Evolutionary conservation across 2,888 invertebrate genomes (phyloP).

Genomic region (Dioctria linearis): DNA sequence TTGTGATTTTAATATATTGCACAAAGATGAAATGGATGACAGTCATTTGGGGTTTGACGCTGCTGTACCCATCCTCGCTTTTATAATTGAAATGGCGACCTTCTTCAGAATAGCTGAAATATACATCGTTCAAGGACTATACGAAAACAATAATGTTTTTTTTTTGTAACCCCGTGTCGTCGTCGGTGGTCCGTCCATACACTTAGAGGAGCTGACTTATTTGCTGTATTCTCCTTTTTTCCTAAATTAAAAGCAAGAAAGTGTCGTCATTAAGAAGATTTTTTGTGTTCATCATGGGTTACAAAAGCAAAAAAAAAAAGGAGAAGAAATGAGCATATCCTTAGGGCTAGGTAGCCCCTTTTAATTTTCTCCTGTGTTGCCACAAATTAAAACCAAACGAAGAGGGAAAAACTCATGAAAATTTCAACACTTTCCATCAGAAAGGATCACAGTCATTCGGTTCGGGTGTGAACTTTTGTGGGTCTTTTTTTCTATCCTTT

Average conservation of each 20-base stretch:
- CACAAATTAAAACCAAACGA: slow-evolving; percentile 15
- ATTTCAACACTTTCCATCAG: slow-evolving; percentile 23
- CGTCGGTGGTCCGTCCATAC: too few relatives aligned
- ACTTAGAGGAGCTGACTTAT: slow-evolving; percentile 3
- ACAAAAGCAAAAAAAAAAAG: not conserved
- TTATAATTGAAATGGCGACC: slow-evolving; percentile 32
- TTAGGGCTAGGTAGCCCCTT: not conserved
- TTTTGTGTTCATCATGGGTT: not conserved
- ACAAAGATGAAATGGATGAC: not conserved
- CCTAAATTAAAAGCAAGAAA: slow-evolving; percentile 19
- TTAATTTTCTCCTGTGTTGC: not conserved
- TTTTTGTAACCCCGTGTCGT: too few relatives aligned
- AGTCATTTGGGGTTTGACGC: slow-evolving; percentile 1
- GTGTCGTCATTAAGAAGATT: not conserved
- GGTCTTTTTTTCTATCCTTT: not conserved
- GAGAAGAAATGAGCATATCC: not conserved
- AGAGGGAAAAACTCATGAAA: slow-evolving; percentile 38
- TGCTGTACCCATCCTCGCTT: slow-evolving; percentile 2
- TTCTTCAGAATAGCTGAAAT: not conserved
- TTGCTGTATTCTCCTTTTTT: slow-evolving; percentile 11
- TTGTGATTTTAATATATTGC: slow-evolving; percentile 29
- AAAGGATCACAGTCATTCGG: not conserved
- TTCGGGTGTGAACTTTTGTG: not conserved
- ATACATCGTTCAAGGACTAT: slow-evolving; percentile 8
- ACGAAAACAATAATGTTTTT: not conserved